These are phyloP conservation scores for Chromobotia macracanthus DNA, from an alignment of 2,797 vertebrate genomes.

Conservation along the genomic window DNA sequence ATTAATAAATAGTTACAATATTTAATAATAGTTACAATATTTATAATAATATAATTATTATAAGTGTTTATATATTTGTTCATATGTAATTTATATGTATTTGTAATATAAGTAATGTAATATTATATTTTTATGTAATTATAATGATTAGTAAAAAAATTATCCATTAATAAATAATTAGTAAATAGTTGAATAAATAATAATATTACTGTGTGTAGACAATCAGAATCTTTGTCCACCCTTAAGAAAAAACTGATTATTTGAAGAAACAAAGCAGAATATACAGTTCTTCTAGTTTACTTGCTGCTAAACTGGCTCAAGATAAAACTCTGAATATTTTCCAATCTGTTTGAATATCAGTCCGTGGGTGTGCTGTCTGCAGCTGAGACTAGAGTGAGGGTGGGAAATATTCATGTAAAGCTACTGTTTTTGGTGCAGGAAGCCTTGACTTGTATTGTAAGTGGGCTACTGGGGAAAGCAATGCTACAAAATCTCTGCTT, in stretches of 20 bases:
- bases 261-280: neutral
- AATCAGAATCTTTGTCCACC: neutral
- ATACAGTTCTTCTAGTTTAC: neutral
- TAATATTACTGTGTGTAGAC: neutral
- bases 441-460: constrained; percentile 13
- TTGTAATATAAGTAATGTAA: no score
- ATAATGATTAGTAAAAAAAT: no score
- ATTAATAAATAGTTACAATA: no score
- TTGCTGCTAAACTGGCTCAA: neutral
- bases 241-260: neutral
- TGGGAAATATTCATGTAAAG: neutral
- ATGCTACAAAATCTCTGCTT: constrained; percentile 10
- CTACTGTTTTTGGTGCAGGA: neutral
- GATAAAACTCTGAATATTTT: constrained; percentile 11
- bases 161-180: no score
- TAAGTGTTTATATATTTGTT: no score
- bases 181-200: no score
- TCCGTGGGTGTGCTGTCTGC: neutral
- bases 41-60: no score
- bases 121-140: no score
- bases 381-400: constrained; percentile 10
- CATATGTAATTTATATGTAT: no score
- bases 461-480: constrained; percentile 7
- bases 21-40: no score
- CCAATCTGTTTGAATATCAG: neutral